Evolutionary conservation across 92 coral and sea anemone species (phyloP).

Genomic region (Chrysogorgia sp.): DNA sequence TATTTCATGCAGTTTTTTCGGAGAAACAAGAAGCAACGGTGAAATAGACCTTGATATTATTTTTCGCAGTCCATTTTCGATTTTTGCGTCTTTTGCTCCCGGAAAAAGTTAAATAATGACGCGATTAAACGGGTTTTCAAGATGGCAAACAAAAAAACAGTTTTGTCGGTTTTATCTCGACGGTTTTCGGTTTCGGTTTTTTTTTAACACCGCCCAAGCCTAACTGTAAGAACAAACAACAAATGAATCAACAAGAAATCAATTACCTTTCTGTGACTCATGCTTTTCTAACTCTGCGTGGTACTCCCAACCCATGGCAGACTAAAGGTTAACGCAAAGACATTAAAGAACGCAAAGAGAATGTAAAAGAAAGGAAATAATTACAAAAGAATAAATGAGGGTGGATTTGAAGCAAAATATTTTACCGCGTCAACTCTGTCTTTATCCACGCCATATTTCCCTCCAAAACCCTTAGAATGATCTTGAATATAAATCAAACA

Average conservation of each 20-base stretch:
- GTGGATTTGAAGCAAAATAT: neutral
- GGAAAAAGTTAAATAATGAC: no score
- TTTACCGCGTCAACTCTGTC: conserved; percentile 85
- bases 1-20: no score
- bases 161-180: no score
- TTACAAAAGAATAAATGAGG: conserved; percentile 62
- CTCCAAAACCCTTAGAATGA: conserved; percentile 94
- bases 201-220: no score
- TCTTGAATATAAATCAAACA: conserved; percentile 57
- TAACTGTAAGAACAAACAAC: neutral
- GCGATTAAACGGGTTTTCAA: no score
- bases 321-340: neutral
- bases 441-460: conserved; percentile 93
- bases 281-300: conserved; percentile 20
- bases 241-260: neutral
- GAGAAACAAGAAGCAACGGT: no score
- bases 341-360: neutral
- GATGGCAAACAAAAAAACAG: no score
- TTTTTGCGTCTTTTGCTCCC: no score
- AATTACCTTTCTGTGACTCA: conserved; percentile 31
- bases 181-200: no score
- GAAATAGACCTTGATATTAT: no score
- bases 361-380: neutral
- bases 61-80: no score
- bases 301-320: conserved; percentile 17